Base-by-base conservation (phyloP, 2,888 invertebrate genomes). In the Zygothrica quintamaculata region DNA sequence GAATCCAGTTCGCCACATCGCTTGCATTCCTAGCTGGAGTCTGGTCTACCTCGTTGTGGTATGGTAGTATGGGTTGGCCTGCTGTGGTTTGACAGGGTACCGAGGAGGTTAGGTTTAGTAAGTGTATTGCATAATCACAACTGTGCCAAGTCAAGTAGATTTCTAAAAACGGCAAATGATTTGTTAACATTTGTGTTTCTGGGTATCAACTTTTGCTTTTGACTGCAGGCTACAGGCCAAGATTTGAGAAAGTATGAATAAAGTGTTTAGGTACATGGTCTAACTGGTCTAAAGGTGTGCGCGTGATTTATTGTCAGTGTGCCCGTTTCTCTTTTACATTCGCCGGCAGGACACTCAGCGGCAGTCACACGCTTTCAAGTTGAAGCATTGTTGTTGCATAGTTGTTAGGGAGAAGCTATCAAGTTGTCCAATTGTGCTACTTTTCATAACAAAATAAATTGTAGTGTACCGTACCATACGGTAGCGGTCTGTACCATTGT, bases 271-370 rank as follows among this genome's bases (percentile, higher is more conserved):
- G 22, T 4, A 1, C 25, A 6, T 31, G 31, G 31, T 31, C 3
- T 22, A n/a, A 22, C 18, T 5, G 11, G 11, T 33, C 8, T 9
- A 13, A 36, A 29, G 61, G 18, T 29, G 48, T 57, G 82, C 73
- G 73, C 86, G 79, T 79, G 79, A 82, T 85, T 82, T 85, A 82
- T 85, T 82, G 79, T 76, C 79, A 76, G 75, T 84, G 78, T 62
- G 80, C 74, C 57, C 75, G 67, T 66, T 85, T 68, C 43, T 42
- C 33, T 11, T 9, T 57, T 40, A 15, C 25, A 56, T 33, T 57
- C 51, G 48, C 40, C 66, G 46, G 67, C 67, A 65, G 59, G 66
- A 43, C 71, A 43, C 46, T 46, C 16, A 18, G 9, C 16, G 15
- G 9, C 31, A 22, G 40, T 48, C 66, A 61, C 61, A 84, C 65